A percentile compares a stretch with the other conserved stretches of the same genome.
These are phyloP conservation scores for Electrophaes corylata DNA, from an alignment of 2,888 invertebrate species.

Conservation along the genomic window DNA sequence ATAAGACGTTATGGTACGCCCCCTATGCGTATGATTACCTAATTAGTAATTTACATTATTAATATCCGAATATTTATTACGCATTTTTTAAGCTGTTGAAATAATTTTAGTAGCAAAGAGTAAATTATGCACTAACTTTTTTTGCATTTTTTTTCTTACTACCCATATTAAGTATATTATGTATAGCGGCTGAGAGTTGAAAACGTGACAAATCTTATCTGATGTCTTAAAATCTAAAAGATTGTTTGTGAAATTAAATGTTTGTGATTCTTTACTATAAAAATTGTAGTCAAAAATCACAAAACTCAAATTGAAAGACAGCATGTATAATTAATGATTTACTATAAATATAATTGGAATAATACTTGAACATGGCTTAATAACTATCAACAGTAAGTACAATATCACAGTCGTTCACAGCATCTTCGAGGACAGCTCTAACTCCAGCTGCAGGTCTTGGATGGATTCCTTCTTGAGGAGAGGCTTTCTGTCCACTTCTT, in stretches of 20 bases:
- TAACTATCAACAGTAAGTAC: slow-evolving; percentile 17
- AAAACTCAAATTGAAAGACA: too few species aligned
- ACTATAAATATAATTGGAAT: slow-evolving; percentile 68
- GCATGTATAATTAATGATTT: slow-evolving; percentile 37
- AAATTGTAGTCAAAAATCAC: too few species aligned
- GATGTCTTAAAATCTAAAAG: too few species aligned
- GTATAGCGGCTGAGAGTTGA: too few species aligned
- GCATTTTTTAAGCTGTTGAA: slow-evolving; percentile 32
- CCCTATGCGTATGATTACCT: too few species aligned
- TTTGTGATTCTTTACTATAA: too few species aligned
- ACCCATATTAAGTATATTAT: too few species aligned
- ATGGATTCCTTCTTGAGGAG: slow-evolving; percentile 82
- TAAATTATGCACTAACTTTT: slow-evolving; percentile 35
- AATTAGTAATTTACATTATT: not conserved
- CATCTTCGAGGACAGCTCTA: slow-evolving; percentile 78
- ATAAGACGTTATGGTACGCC: too few species aligned
- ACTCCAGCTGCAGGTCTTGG: slow-evolving; percentile 74
- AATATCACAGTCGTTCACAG: slow-evolving; percentile 77
- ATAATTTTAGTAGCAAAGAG: slow-evolving; percentile 30
- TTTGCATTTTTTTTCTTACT: slow-evolving; percentile 8
- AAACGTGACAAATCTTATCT: too few species aligned
- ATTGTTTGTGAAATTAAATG: too few species aligned
- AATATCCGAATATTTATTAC: slow-evolving; percentile 9
- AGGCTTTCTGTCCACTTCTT: slow-evolving; percentile 84
- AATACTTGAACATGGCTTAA: slow-evolving; percentile 59